phyloP scores from a whole-genome alignment of 2,888 invertebrate species.

The Limnephilus lunatus region DNA sequence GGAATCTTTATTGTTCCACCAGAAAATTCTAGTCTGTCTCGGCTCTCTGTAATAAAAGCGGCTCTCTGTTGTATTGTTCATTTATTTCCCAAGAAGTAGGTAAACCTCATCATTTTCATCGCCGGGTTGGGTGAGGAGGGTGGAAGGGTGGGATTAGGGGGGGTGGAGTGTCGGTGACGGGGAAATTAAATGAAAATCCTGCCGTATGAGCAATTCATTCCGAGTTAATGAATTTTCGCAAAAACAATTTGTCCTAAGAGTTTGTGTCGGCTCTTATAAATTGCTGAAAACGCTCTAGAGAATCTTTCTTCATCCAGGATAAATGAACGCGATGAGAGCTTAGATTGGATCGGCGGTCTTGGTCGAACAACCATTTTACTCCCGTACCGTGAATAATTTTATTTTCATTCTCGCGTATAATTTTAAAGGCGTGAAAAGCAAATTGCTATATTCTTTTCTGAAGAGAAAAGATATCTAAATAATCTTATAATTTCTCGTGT shows the following conservation, averaged over 20 bases:
- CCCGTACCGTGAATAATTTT: background rate
- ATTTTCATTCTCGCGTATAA: background rate
- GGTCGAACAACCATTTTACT: background rate
- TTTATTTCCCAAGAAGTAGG: slow-evolving; percentile 23
- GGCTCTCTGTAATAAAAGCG: background rate
- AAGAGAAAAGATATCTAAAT: background rate
- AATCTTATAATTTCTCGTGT: background rate
- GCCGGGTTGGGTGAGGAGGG: background rate
- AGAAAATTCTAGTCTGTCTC: background rate
- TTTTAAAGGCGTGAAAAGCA: background rate
- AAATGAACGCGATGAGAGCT: slow-evolving; percentile 28
- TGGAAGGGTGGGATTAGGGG: background rate
- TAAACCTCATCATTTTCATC: slow-evolving; percentile 38
- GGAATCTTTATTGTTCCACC: background rate
- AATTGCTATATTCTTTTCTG: background rate
- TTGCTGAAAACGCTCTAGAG: slow-evolving; percentile 5
- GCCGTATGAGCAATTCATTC: slow-evolving; percentile 63
- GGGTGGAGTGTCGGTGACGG: slow-evolving; percentile 10
- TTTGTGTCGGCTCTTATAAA: slow-evolving; percentile 33
- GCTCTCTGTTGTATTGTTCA: slow-evolving; percentile 8
- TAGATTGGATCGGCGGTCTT: background rate
- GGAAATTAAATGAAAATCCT: slow-evolving; percentile 62
- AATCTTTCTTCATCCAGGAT: slow-evolving; percentile 13
- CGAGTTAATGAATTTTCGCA: slow-evolving; percentile 63
- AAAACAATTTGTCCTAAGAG: slow-evolving; percentile 57